Evolutionary conservation across 2,888 invertebrate genomes (phyloP).

Genomic region (Stratiomys singularior): DNA sequence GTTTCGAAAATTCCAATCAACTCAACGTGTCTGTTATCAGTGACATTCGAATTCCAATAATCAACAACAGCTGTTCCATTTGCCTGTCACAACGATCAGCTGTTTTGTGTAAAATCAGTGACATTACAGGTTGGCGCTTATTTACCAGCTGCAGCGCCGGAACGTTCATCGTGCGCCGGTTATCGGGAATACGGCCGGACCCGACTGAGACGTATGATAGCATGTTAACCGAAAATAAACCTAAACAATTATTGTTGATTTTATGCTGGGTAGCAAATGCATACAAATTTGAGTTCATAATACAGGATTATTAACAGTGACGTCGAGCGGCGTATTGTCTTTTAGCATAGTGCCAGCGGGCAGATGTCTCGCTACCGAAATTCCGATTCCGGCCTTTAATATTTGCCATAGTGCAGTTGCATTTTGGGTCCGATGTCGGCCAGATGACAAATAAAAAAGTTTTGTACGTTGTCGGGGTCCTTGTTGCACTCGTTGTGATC

Average conservation of each 20-base stretch:
- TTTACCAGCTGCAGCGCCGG: no score
- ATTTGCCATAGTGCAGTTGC: conserved; percentile 24
- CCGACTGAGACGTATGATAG: not conserved
- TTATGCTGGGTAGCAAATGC: not conserved
- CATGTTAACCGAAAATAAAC: conserved; percentile 30
- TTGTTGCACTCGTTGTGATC: conserved; percentile 52
- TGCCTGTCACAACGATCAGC: no score
- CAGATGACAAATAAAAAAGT: conserved; percentile 55
- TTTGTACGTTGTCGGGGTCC: conserved; percentile 50
- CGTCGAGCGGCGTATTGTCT: conserved; percentile 20
- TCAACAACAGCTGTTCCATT: no score
- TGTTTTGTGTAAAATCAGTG: no score
- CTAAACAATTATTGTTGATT: not conserved
- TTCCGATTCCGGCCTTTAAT: conserved; percentile 36
- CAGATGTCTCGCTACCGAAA: conserved; percentile 6
- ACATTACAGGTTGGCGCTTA: no score
- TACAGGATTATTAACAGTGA: conserved; percentile 28
- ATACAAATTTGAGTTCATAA: conserved; percentile 23
- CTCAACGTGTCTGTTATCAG: no score
- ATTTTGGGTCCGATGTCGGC: conserved; percentile 35
- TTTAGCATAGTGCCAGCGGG: not conserved
- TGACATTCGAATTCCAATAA: no score
- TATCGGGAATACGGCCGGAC: no score
- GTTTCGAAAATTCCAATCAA: no score
- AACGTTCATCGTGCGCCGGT: no score